Evolutionary conservation across 2,888 invertebrate species (phyloP).

Genomic region (Pardosa pseudoannulata): DNA sequence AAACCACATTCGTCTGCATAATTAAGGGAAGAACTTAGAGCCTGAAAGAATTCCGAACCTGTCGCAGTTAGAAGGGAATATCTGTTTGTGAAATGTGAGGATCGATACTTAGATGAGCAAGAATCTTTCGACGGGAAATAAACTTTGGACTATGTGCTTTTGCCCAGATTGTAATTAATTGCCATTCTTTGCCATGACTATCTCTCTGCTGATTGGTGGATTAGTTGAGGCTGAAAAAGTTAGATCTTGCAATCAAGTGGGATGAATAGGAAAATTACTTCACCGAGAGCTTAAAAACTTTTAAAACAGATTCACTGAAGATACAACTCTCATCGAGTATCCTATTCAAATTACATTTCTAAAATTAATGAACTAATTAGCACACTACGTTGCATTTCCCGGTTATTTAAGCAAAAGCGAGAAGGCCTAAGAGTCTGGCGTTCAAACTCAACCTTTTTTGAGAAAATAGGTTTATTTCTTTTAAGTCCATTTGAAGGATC

Average conservation of each 20-base stretch:
- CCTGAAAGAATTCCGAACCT: neutral
- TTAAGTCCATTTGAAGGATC: constrained; percentile 48
- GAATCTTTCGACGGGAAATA: constrained; percentile 42
- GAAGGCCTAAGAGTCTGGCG: neutral
- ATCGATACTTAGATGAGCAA: constrained; percentile 8
- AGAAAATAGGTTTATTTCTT: constrained; percentile 16
- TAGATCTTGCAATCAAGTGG: constrained; percentile 57
- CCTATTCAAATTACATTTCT: constrained; percentile 67
- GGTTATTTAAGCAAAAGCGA: constrained; percentile 56
- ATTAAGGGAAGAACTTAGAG: neutral
- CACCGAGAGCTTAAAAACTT: constrained; percentile 66
- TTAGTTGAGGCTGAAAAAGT: constrained; percentile 65
- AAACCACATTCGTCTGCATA: neutral
- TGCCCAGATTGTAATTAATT: constrained; percentile 67
- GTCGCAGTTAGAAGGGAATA: constrained; percentile 11
- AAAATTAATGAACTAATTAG: constrained; percentile 72
- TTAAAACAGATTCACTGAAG: constrained; percentile 55
- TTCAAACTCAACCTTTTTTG: constrained; percentile 43
- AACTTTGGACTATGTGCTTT: constrained; percentile 12
- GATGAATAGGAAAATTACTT: constrained; percentile 67
- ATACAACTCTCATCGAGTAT: constrained; percentile 35
- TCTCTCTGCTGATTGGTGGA: constrained; percentile 67
- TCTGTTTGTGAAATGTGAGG: constrained; percentile 5
- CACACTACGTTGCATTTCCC: constrained; percentile 35
- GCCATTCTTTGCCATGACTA: constrained; percentile 61